phyloP scores from a whole-genome alignment of 2,888 invertebrate genomes.

The Diploptera punctata region DNA sequence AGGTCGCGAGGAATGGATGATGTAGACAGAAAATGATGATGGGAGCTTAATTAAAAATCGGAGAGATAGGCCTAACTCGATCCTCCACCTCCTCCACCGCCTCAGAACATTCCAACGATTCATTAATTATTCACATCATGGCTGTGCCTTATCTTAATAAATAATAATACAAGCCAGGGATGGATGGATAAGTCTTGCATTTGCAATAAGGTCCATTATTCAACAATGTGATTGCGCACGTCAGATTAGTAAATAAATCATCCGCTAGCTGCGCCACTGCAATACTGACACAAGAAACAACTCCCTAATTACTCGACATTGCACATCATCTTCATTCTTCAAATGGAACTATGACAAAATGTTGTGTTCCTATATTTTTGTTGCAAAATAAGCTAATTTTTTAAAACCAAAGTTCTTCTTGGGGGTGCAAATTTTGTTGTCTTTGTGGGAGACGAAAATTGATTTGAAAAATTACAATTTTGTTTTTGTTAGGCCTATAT shows the following conservation, averaged over 20 bases:
- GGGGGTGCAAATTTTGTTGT: too few relatives aligned
- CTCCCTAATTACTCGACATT: too few relatives aligned
- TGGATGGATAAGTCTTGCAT: conserved; percentile 18
- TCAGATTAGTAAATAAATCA: conserved; percentile 27
- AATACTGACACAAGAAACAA: background rate
- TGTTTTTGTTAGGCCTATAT: too few relatives aligned
- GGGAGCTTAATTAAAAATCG: conserved; percentile 23
- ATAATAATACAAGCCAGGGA: conserved; percentile 9
- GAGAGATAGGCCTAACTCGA: background rate
- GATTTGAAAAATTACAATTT: too few relatives aligned
- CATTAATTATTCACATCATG: conserved; percentile 32
- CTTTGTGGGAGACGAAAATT: too few relatives aligned
- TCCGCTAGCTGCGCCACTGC: background rate
- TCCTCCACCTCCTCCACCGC: conserved; percentile 1
- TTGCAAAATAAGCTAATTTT: too few relatives aligned
- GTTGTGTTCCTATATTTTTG: too few relatives aligned
- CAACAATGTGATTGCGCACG: conserved; percentile 31
- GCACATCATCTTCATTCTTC: too few relatives aligned
- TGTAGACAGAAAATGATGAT: too few relatives aligned
- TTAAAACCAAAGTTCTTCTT: too few relatives aligned
- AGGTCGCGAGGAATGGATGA: too few relatives aligned
- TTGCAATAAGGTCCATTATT: conserved; percentile 26
- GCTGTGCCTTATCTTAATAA: conserved; percentile 19
- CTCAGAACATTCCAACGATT: conserved; percentile 17
- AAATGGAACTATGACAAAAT: too few relatives aligned